phyloP scores from a whole-genome alignment of 2,113 vertebrate species.

The Heterochromis multidens region DNA sequence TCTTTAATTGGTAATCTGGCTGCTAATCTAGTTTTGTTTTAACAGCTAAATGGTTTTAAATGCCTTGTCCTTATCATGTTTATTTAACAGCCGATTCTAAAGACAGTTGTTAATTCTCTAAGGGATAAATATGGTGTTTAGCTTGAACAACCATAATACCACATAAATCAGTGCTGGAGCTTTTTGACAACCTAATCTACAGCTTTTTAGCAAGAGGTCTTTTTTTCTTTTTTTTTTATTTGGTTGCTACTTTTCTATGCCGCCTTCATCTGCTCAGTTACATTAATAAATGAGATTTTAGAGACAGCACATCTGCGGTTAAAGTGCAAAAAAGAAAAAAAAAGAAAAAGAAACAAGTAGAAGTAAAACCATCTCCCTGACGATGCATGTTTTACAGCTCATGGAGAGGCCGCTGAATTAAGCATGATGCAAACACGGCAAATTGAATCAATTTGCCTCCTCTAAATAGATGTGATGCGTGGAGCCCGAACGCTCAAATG shows the following conservation, averaged over 20 bases:
- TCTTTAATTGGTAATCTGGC: not conserved
- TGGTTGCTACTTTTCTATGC: not conserved
- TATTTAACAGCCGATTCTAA: not conserved
- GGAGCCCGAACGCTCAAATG: conserved; percentile 49
- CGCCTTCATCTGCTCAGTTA: conserved; percentile 42
- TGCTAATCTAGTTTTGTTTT: not conserved
- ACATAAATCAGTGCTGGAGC: conserved; percentile 34
- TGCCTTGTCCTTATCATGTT: not conserved
- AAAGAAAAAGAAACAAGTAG: not conserved
- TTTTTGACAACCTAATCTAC: conserved; percentile 55
- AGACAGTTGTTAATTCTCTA: not conserved
- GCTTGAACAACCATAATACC: conserved; percentile 22
- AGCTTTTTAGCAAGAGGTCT: conserved; percentile 34
- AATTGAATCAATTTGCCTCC: conserved; percentile 74
- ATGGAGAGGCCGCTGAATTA: conserved; percentile 59
- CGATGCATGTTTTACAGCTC: conserved; percentile 55
- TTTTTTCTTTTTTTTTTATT: not conserved
- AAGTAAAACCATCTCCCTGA: conserved; percentile 39
- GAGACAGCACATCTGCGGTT: conserved; percentile 11
- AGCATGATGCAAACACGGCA: conserved; percentile 63
- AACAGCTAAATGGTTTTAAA: not conserved
- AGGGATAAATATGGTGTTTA: not conserved
- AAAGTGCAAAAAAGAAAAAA: conserved; percentile 14
- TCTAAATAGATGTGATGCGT: conserved; percentile 71
- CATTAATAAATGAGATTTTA: conserved; percentile 68